A percentile compares a stretch with the other conserved stretches of the same genome.
Evolutionary conservation across 2,888 invertebrate genomes (phyloP).

Genomic region (Teinopalpus imperialis): DNA sequence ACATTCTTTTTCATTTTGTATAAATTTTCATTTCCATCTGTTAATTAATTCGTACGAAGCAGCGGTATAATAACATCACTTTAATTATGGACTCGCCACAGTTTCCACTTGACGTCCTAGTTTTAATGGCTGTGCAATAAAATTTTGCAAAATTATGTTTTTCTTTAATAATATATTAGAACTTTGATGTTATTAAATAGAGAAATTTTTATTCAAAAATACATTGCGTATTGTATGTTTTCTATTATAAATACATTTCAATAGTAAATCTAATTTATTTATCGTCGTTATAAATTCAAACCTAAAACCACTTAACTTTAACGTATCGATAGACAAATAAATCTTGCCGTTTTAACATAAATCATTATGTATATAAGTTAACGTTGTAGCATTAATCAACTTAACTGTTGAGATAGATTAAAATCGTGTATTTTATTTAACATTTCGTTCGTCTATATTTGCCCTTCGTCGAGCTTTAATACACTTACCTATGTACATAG

Average conservation of each 20-base stretch:
- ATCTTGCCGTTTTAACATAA: conserved; percentile 12
- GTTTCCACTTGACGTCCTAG: conserved; percentile 28
- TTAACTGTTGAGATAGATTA: conserved; percentile 21
- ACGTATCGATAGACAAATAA: conserved; percentile 3
- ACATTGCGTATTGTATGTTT: no score
- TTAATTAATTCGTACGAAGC: conserved; percentile 27
- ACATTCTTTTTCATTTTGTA: conserved; percentile 27
- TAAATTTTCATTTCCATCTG: conserved; percentile 26
- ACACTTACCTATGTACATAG: conserved; percentile 55
- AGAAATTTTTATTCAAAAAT: not conserved
- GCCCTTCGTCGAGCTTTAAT: conserved; percentile 63
- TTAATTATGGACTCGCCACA: conserved; percentile 28
- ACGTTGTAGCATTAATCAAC: conserved; percentile 25
- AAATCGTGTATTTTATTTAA: conserved; percentile 41
- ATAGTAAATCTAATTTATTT: no score
- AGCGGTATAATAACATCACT: conserved; percentile 26
- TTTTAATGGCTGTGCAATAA: conserved; percentile 26
- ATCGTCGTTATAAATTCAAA: not conserved
- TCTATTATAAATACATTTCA: no score
- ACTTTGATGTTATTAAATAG: conserved; percentile 4
- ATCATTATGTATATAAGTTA: conserved; percentile 16
- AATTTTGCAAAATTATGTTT: conserved; percentile 24
- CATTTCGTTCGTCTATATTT: conserved; percentile 60
- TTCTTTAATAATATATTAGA: conserved; percentile 21
- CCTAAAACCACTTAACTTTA: not conserved